phyloP scores from a whole-genome alignment of 2,888 invertebrate species.

The Euproctis similis region DNA sequence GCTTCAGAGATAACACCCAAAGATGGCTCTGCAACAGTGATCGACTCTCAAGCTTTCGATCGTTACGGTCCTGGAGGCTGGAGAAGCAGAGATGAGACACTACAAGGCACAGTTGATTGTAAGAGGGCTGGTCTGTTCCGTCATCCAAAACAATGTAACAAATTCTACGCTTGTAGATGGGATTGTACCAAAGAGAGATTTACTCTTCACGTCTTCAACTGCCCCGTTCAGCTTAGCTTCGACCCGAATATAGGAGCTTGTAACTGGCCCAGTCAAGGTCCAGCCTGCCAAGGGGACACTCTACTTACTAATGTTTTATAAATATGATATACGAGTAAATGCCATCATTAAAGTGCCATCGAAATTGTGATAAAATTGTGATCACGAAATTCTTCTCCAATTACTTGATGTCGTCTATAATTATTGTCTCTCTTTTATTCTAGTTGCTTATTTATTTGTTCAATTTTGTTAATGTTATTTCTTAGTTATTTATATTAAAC shows the following conservation, averaged over 20 bases:
- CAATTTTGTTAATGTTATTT: slow-evolving; percentile 65
- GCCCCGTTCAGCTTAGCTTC: slow-evolving; percentile 86
- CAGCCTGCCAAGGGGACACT: slow-evolving; percentile 83
- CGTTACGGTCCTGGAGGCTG: slow-evolving; percentile 79
- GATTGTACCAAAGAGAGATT: slow-evolving; percentile 84
- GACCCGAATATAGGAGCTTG: slow-evolving; percentile 85
- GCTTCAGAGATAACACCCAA: slow-evolving; percentile 32
- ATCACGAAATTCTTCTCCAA: slow-evolving; percentile 40
- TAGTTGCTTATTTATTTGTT: slow-evolving; percentile 66
- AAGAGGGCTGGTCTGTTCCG: slow-evolving; percentile 77
- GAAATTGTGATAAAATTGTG: slow-evolving; percentile 59
- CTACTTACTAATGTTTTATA: slow-evolving; percentile 74
- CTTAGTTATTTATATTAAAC: slow-evolving; percentile 66
- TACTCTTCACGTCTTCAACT: slow-evolving; percentile 85
- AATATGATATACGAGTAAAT: slow-evolving; percentile 30
- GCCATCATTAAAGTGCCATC: slow-evolving; percentile 63
- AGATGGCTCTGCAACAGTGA: slow-evolving; percentile 28
- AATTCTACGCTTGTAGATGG: slow-evolving; percentile 89
- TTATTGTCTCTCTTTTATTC: slow-evolving; percentile 50
- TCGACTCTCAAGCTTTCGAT: slow-evolving; percentile 70
- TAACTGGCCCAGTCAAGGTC: slow-evolving; percentile 88
- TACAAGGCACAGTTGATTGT: slow-evolving; percentile 78
- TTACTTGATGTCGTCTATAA: slow-evolving; percentile 31
- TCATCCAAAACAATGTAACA: slow-evolving; percentile 87
- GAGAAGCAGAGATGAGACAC: slow-evolving; percentile 74